phyloP scores from a whole-genome alignment of 1,140 invertebrate species.

The Heliconius himera region DNA sequence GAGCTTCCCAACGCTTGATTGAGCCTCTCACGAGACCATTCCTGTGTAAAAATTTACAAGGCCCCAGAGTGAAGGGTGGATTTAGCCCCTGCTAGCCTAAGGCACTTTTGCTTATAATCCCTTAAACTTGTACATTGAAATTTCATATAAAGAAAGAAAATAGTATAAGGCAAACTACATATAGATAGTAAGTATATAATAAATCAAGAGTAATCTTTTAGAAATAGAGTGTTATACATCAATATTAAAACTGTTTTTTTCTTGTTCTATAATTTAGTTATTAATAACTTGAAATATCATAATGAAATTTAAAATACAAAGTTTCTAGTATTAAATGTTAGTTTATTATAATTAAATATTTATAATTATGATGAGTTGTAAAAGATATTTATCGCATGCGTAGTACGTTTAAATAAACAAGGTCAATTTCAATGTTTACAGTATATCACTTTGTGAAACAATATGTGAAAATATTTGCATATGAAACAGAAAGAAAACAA shows the following conservation, averaged over 20 bases:
- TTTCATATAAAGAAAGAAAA: conserved; percentile 36
- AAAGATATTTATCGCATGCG: conserved; percentile 39
- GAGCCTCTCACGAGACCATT: conserved; percentile 27
- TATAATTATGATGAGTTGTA: neutral
- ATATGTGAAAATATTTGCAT: neutral
- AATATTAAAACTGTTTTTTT: too few relatives aligned
- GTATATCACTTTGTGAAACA: neutral
- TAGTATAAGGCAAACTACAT: neutral
- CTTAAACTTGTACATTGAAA: conserved; percentile 1
- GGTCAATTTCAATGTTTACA: conserved; percentile 42
- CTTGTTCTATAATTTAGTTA: too few relatives aligned
- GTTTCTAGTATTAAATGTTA: too few relatives aligned
- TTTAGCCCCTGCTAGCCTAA: conserved; percentile 42
- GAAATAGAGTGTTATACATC: too few relatives aligned
- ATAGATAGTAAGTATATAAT: neutral
- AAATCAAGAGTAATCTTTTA: too few relatives aligned
- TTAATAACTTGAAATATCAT: too few relatives aligned
- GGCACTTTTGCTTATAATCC: conserved; percentile 46
- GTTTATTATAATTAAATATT: neutral
- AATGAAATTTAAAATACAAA: too few relatives aligned
- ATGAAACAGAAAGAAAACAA: neutral
- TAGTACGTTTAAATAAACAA: conserved; percentile 50
- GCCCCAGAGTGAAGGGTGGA: conserved; percentile 36
- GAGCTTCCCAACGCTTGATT: conserved; percentile 4
- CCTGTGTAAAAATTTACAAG: conserved; percentile 41